A percentile compares a stretch with the other conserved stretches of the same genome.
Evolutionary conservation across 2,113 vertebrate species (phyloP).

Genomic region (Boulengerochromis microlepis): DNA sequence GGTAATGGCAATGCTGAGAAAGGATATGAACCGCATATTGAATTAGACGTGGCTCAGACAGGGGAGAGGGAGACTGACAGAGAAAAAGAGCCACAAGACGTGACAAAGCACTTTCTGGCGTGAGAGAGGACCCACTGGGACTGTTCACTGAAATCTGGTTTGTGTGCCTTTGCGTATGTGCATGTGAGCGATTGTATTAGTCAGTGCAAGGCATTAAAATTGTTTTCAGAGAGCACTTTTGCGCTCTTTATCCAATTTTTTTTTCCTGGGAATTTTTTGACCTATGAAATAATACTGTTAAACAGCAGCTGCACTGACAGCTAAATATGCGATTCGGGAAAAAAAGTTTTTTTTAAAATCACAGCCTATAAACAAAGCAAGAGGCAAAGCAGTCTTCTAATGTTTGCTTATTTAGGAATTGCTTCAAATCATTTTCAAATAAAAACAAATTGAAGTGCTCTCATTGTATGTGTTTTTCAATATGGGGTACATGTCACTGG

Average conservation of each 20-base stretch:
- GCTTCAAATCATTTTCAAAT: background rate
- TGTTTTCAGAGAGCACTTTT: constrained; percentile 1
- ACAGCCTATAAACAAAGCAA: background rate
- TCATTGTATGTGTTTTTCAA: background rate
- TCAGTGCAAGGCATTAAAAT: background rate
- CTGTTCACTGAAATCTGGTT: constrained; percentile 28
- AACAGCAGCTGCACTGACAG: background rate
- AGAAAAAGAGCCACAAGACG: constrained; percentile 41
- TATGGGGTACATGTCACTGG: background rate
- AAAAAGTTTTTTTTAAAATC: background rate
- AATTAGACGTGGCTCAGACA: constrained; percentile 33
- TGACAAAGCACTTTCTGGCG: constrained; percentile 54
- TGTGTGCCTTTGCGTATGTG: background rate
- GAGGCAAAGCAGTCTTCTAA: background rate
- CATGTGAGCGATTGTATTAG: constrained; percentile 5
- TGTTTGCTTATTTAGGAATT: background rate
- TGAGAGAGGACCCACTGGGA: constrained; percentile 37
- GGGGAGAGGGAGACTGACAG: constrained; percentile 8
- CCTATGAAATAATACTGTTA: background rate
- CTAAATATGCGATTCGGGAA: background rate
- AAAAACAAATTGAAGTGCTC: background rate
- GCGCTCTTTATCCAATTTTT: background rate
- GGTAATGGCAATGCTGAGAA: constrained; percentile 28
- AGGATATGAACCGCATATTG: constrained; percentile 38
- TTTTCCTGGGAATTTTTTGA: background rate